These are phyloP conservation scores for Scatophagus argus DNA, from an alignment of 2,113 vertebrate species.

Conservation along the genomic window DNA sequence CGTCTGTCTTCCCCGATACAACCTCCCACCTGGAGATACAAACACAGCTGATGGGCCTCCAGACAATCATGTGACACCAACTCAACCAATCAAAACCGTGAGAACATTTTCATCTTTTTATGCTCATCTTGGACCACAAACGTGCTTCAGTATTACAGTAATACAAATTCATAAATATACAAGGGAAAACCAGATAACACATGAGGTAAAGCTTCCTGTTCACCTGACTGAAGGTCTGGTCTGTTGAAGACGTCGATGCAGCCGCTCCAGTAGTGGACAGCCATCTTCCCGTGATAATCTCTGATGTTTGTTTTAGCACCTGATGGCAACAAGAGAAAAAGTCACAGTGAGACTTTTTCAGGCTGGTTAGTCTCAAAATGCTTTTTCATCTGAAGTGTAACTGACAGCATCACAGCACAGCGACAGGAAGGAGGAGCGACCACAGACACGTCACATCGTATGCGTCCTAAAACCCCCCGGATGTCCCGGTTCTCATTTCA, in stretches of 20 bases:
- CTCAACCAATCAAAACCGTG: neutral
- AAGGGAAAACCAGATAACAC: too few relatives aligned
- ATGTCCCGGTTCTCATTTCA: too few relatives aligned
- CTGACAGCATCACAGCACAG: too few relatives aligned
- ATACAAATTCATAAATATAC: too few relatives aligned
- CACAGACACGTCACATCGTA: too few relatives aligned
- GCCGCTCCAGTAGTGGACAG: slow-evolving; percentile 75
- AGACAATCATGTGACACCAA: neutral
- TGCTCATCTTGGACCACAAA: too few relatives aligned
- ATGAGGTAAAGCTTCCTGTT: neutral
- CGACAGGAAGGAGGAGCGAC: too few relatives aligned
- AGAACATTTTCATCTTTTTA: too few relatives aligned
- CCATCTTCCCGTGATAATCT: slow-evolving; percentile 77
- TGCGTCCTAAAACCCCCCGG: too few relatives aligned
- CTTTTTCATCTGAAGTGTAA: too few relatives aligned
- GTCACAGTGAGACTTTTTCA: neutral
- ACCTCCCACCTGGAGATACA: slow-evolving; percentile 53
- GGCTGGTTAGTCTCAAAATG: too few relatives aligned
- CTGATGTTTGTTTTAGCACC: slow-evolving; percentile 68
- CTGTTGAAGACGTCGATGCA: slow-evolving; percentile 56
- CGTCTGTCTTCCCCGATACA: slow-evolving; percentile 17
- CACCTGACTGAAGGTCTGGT: slow-evolving; percentile 28
- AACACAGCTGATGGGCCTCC: neutral
- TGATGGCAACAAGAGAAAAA: slow-evolving; percentile 25
- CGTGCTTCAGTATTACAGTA: too few relatives aligned